Evolutionary conservation across 1,140 invertebrate genomes (phyloP), one percentile per base, ranked within the genome.

Genomic region (Zaprionus nigranus): DNA sequence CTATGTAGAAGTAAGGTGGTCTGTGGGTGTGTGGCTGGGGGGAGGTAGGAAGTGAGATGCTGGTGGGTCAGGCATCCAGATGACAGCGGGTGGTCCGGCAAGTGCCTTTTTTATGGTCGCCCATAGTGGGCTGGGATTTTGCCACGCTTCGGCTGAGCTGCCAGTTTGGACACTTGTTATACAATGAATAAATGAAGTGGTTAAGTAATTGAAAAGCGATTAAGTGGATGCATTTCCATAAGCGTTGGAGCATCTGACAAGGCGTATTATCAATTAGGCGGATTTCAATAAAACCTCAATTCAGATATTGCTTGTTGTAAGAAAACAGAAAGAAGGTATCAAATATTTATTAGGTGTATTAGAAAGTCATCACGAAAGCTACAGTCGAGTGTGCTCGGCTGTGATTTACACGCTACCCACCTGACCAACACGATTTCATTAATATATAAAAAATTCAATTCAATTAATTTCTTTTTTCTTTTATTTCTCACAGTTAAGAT

Each of bases 161-260:
- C 78, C 83, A 81, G 80, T 73, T 88, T 84, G 84, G 85, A 87
- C 84, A 88, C 81, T 86, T 87, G 84, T 88, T 81, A 81, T 88
- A 65, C 84, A 80, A 81, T 88, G 84, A 87, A 87, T 87, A 88
- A 87, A 87, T 88, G 82, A 87, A 88, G 84, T 87, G 84, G 78
- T 84, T 88, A 88, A 87, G 83, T 88, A 87, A 87, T 87, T 87
- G 84, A 88, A 87, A 84, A 81, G 85, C 84, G 84, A 87, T 87
- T 87, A 88, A 87, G 71, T 64, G 49, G 34, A 66, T 66, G 58
- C 58, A 76, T 72, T 72, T 59, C 59, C 66, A 75, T 69, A 68
- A 69, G 59, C 56, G 30, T 54, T 63, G 40, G 17, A 43, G 11
- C 30, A 40, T 30, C 20, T 30, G 46, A 51, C 46, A 28, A 17